Evolutionary conservation across 2,797 vertebrate genomes (phyloP), one percentile per base, ranked within the genome.

Genomic region (Sebastes taczanowskii): DNA sequence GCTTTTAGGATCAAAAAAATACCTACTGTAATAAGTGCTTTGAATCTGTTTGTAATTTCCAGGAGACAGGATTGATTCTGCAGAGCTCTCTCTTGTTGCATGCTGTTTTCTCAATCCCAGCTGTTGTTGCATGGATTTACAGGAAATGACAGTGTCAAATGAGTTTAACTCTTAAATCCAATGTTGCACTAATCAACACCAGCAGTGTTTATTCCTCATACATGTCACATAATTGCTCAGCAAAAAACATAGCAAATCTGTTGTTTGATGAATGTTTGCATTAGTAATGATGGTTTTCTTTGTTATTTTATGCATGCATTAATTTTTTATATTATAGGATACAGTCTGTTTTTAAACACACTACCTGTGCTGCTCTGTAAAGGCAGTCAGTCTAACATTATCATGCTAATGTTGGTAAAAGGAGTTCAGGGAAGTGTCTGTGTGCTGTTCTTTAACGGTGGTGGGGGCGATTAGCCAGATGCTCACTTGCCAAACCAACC

Each of bases 1-100:
- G 81, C 80, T 88, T 65, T 78, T 14, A 30, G 56, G 58, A 84
- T 79, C 72, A 69, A 88, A 78, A 42, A 42, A 42, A 71, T 38
- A 60, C 11, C 69, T 11, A 16, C 32, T 46, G 30, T 52, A 20
- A 77, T 60, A 61, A 67, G 5, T 59, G 64, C 59, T 73, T 58
- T 77, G 27, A 81, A 52, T 74, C 6, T 23, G 27, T 60, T 27
- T 29, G 52, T 25, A 56, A 65, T 62, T 56, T 73, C 58, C 20
- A 59, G 69, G 7, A 32, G 11, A 35, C 29, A 65, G 29, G 29
- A 42, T 74, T 46, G 22, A 66, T 56, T 52, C 49, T 34, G 20
- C 20, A 67, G 35, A 23, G 32, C 62, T 61, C 5, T 23, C 11
- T n/a, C 9, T 23, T 23, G 59, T 49, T 79, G 35, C 81, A 46